phyloP scores from a whole-genome alignment of 2,797 vertebrate species.

The Gymnopithys bicolor region DNA sequence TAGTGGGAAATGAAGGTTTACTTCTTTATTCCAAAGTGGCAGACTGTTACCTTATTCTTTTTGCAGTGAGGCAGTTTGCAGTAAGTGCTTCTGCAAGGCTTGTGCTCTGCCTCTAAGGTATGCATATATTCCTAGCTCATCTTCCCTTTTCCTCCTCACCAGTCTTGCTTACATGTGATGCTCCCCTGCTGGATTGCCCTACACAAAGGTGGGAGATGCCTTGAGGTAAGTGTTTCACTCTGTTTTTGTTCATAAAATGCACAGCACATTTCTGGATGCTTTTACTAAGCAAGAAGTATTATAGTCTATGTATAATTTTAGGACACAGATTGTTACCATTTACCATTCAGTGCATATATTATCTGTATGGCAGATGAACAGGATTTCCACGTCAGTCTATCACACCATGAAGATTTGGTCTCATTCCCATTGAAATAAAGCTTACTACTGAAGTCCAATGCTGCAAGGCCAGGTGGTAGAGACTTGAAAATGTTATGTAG shows the following conservation, averaged over 20 bases:
- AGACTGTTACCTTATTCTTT: not conserved
- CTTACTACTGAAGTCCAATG: not conserved
- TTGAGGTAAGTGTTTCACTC: not conserved
- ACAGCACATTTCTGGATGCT: not conserved
- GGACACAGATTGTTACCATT: not conserved
- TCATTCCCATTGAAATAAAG: not conserved
- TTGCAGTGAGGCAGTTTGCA: not conserved
- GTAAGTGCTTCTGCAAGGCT: not conserved
- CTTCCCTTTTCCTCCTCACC: not conserved
- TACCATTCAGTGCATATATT: not conserved
- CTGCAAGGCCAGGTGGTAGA: not conserved
- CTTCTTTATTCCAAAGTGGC: not conserved
- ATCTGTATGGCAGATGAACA: not conserved
- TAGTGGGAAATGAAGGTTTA: not conserved
- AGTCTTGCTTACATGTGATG: not conserved
- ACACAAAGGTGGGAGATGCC: not conserved
- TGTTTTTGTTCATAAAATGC: not conserved
- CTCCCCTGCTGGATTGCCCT: not conserved
- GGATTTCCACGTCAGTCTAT: not conserved
- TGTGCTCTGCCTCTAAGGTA: not conserved
- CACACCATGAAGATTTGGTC: not conserved
- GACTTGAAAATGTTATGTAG: not conserved
- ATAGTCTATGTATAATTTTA: not conserved
- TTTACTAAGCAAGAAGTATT: not conserved
- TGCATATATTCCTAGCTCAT: not conserved